phyloP scores from a whole-genome alignment of 2,888 invertebrate species.

The Sepiola atlantica region DNA sequence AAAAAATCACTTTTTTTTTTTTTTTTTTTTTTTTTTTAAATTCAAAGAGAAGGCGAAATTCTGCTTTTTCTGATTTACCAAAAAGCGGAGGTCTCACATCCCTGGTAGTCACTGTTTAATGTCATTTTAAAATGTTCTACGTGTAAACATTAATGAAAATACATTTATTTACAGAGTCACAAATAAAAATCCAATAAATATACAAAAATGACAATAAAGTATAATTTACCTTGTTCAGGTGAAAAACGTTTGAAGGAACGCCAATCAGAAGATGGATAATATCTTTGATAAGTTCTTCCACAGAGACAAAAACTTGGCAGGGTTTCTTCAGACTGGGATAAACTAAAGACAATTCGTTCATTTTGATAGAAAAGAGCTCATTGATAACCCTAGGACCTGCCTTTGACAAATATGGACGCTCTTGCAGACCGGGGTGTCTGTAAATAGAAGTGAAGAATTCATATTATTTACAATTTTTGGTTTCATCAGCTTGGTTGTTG shows the following conservation, averaged over 20 bases:
- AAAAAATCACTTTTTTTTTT: too few relatives aligned
- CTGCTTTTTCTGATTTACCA: too few relatives aligned
- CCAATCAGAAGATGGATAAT: slow-evolving; percentile 68
- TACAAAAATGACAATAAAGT: not conserved
- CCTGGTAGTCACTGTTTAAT: too few relatives aligned
- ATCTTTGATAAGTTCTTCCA: slow-evolving; percentile 60
- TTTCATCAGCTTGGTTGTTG: too few relatives aligned
- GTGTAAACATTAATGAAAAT: too few relatives aligned
- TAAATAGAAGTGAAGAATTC: slow-evolving; percentile 44
- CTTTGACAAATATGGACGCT: slow-evolving; percentile 68
- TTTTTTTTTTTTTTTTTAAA: too few relatives aligned
- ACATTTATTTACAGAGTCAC: not conserved
- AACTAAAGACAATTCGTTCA: slow-evolving; percentile 57
- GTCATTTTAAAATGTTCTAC: too few relatives aligned
- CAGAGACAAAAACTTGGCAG: slow-evolving; percentile 53
- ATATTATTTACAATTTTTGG: too few relatives aligned
- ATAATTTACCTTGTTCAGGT: slow-evolving; percentile 59
- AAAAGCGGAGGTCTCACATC: too few relatives aligned
- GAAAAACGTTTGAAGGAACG: slow-evolving; percentile 66
- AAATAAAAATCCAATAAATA: not conserved
- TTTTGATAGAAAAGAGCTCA: slow-evolving; percentile 58
- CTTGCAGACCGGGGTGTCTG: slow-evolving; percentile 63
- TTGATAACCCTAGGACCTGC: slow-evolving; percentile 67
- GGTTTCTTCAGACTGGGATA: slow-evolving; percentile 54
- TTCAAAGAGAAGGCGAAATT: too few relatives aligned